Evolutionary conservation across 2,888 invertebrate species (phyloP), one percentile per base, ranked within the genome.

Genomic region (Tanytarsus gracilentus): DNA sequence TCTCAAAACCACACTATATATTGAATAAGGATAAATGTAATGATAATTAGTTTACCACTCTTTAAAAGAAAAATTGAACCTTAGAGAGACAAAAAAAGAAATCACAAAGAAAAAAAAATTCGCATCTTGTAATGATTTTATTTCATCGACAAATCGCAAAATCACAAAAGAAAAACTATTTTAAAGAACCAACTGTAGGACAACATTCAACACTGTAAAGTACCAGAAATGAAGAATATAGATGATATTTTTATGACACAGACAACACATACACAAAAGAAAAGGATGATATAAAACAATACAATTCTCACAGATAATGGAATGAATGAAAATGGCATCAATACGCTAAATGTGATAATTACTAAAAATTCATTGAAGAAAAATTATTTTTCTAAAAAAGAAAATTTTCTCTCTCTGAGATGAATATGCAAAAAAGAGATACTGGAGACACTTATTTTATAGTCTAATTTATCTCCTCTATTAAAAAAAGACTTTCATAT

Each of bases 301-400:
- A n/a, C n/a, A n/a, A n/a, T n/a, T n/a, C n/a, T n/a, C n/a, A n/a
- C n/a, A n/a, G n/a, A n/a, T n/a, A n/a, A n/a, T n/a, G n/a, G n/a
- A n/a, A n/a, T n/a, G n/a, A n/a, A 26, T n/a, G 25, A 52, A 9
- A 52, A 52, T 29, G 52, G 52, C 52, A 52, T 52, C 52, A 52
- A 52, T 52, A 52, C 52, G 52, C 52, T 52, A 52, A 52, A 52
- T 52, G 52, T 52, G 52, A 52, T 52, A 52, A 29, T 16, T n/a
- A 5, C 14, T 18, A 51, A 52, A 29, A 52, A 30, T 21, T 21
- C 11, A 52, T 29, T 29, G 30, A 52, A 8, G 18, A 52, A 29
- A 27, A 51, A 52, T 29, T 52, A 52, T 52, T 52, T 52, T 52
- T 52, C 52, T 52, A 52, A 52, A 52, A 25, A 16, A 1, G 26